Conservation (phyloP, 2,797 vertebrate species). For the Crocodylus rhombifer region DNA sequence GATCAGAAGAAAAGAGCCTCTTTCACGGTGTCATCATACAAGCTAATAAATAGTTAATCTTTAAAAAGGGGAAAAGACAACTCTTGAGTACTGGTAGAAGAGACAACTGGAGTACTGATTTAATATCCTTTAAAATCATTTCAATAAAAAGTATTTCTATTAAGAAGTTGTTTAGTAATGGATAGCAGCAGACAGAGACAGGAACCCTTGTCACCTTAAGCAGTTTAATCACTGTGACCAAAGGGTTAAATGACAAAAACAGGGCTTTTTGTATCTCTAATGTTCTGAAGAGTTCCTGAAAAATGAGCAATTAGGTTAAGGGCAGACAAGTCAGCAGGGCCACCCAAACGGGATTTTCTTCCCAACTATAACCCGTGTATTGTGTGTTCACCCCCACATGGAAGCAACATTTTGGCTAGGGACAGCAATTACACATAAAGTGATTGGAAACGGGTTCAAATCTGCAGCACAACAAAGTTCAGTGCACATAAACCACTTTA, state of each 20-base stretch:
- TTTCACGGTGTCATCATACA: background rate
- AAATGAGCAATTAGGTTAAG: accelerated
- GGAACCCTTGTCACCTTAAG: background rate
- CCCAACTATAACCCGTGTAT: accelerated
- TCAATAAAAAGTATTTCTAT: background rate
- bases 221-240: background rate
- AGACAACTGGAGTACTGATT: no score
- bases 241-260: background rate
- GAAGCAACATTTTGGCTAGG: background rate
- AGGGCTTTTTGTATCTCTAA: background rate
- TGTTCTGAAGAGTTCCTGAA: background rate
- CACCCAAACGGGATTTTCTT: background rate
- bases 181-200: background rate
- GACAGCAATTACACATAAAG: no score
- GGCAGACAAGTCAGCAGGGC: background rate
- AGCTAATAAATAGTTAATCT: background rate
- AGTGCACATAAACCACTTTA: no score
- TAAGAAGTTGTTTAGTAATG: background rate
- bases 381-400: background rate
- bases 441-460: no score
- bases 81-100: background rate
- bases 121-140: background rate
- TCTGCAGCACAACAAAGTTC: no score
- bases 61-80: background rate
- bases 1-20: background rate